A percentile compares a stretch with the other conserved stretches of the same genome.
Evolutionary conservation across 1,140 invertebrate species (phyloP).

Genomic region (Chironomus striatipennis): DNA sequence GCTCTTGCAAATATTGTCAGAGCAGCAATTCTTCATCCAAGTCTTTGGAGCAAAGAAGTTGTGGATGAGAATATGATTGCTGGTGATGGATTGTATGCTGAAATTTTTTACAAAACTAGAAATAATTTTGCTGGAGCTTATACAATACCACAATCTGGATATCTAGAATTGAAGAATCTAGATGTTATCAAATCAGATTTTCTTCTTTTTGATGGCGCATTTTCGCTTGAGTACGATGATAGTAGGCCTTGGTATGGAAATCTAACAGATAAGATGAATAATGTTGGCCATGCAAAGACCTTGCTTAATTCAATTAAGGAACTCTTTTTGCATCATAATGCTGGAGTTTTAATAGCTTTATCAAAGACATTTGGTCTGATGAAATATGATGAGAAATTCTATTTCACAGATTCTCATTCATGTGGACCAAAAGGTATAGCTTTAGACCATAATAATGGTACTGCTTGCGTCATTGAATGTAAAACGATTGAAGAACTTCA

Average conservation of each 20-base stretch:
- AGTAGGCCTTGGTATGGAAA: slow-evolving; percentile 28
- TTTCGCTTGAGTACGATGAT: slow-evolving; percentile 30
- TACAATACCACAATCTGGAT: not conserved
- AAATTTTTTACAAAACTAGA: not conserved
- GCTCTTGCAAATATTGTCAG: slow-evolving; percentile 24
- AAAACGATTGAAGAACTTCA: slow-evolving; percentile 29
- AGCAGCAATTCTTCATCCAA: slow-evolving; percentile 23
- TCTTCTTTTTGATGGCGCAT: slow-evolving; percentile 26
- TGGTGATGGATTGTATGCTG: not conserved
- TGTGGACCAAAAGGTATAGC: slow-evolving; percentile 30
- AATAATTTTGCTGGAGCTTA: not conserved
- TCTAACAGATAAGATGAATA: slow-evolving; percentile 12
- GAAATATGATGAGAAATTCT: slow-evolving; percentile 28
- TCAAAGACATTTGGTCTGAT: slow-evolving; percentile 28
- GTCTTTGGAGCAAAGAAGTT: slow-evolving; percentile 14
- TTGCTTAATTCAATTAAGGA: not conserved
- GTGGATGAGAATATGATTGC: slow-evolving; percentile 25
- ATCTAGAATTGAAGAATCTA: not conserved
- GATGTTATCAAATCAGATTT: slow-evolving; percentile 28
- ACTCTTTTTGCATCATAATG: slow-evolving; percentile 25
- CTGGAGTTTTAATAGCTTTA: slow-evolving; percentile 26
- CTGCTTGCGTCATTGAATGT: slow-evolving; percentile 32
- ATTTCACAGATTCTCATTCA: slow-evolving; percentile 30
- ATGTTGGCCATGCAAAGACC: not conserved
- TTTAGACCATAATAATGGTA: slow-evolving; percentile 29